A percentile compares a stretch with the other conserved stretches of the same genome.
Conservation (phyloP, 2,113 vertebrate genomes). For the Dipodomys ordii region DNA sequence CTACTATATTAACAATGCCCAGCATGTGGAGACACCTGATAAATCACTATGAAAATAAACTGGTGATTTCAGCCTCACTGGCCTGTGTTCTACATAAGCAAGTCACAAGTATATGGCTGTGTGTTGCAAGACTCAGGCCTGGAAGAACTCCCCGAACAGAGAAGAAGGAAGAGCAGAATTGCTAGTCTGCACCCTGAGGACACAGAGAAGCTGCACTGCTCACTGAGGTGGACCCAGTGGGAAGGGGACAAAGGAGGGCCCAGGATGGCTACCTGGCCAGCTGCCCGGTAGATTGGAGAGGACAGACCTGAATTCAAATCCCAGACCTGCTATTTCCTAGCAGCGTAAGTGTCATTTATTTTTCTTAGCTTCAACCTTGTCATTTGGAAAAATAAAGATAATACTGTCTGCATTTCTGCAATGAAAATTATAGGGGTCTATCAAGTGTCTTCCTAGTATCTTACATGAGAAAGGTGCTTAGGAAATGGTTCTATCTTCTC, state of each 20-base stretch:
- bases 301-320: background rate
- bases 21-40: background rate
- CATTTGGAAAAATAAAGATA: conserved; percentile 18
- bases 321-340: background rate
- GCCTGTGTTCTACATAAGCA: background rate
- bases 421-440: background rate
- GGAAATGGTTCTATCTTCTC: background rate
- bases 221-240: background rate
- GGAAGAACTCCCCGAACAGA: background rate
- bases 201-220: background rate
- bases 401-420: background rate
- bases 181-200: background rate
- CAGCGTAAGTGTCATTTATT: background rate
- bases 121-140: background rate
- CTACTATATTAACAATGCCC: background rate
- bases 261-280: background rate
- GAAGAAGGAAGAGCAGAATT: background rate
- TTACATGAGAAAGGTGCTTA: background rate
- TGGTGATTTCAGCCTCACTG: background rate
- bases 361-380: background rate
- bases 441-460: background rate
- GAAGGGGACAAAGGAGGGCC: background rate
- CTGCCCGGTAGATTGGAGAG: background rate
- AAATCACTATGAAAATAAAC: conserved; percentile 36
- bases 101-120: background rate